Evolutionary conservation across 1,140 invertebrate genomes (phyloP).

Genomic region (Drosophila willistoni): DNA sequence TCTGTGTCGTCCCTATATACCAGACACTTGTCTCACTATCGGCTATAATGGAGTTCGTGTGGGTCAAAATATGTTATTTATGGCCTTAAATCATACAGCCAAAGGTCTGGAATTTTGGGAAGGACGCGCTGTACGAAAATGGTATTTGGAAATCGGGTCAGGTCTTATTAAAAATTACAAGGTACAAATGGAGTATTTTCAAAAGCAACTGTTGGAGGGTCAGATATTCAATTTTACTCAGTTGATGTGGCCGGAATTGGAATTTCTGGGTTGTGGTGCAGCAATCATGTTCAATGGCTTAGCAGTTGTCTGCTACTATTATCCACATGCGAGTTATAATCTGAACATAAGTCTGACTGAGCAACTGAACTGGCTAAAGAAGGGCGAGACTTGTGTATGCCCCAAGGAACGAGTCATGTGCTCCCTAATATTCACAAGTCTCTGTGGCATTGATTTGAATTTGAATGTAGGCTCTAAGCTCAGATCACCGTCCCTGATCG

Average conservation of each 20-base stretch:
- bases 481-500: not conserved
- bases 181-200: not conserved
- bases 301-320: slow-evolving; percentile 47
- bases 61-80: slow-evolving; percentile 32
- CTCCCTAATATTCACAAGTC: slow-evolving; percentile 27
- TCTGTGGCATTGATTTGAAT: slow-evolving; percentile 46
- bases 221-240: slow-evolving; percentile 9
- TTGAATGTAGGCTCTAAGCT: not conserved
- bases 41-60: slow-evolving; percentile 13
- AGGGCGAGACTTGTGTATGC: slow-evolving; percentile 27
- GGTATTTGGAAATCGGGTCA: slow-evolving; percentile 22
- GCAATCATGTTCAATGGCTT: slow-evolving; percentile 44
- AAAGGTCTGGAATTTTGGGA: slow-evolving; percentile 18
- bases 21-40: slow-evolving; percentile 34
- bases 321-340: slow-evolving; percentile 15
- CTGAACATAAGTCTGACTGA: not conserved
- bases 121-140: slow-evolving; percentile 32
- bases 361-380: not conserved
- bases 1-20: slow-evolving; percentile 18
- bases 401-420: slow-evolving; percentile 15
- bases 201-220: not conserved
- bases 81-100: not conserved
- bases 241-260: slow-evolving; percentile 30
- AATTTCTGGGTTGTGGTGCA: slow-evolving; percentile 40
- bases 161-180: not conserved